phyloP scores from a whole-genome alignment of 2,797 vertebrate species.

The Scleropages formosus region DNA sequence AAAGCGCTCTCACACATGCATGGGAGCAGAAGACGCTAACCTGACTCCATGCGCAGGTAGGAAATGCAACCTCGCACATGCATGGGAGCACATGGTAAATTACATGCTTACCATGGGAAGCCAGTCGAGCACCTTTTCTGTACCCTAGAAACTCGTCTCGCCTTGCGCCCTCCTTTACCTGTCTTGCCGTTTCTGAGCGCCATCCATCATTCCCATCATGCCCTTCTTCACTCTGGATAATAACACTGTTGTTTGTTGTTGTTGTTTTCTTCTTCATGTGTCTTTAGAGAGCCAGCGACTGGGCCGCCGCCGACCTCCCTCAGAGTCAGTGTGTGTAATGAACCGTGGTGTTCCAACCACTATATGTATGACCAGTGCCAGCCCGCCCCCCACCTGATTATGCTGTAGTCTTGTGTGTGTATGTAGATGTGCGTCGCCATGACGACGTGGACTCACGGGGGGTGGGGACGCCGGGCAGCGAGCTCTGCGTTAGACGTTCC shows the following conservation, averaged over 20 bases:
- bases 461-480: conserved; percentile 63
- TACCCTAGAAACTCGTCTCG: conserved; percentile 53
- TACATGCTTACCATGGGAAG: conserved; percentile 65
- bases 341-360: conserved; percentile 83
- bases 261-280: conserved; percentile 75
- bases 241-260: conserved; percentile 81
- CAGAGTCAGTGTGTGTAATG: conserved; percentile 83
- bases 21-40: conserved; percentile 11
- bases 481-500: conserved; percentile 77
- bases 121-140: conserved; percentile 63
- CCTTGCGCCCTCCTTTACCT: conserved; percentile 17
- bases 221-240: conserved; percentile 70
- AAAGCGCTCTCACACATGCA: conserved; percentile 24
- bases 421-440: conserved; percentile 61
- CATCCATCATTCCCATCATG: conserved; percentile 46
- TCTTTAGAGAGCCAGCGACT: conserved; percentile 77
- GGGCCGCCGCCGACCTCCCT: conserved; percentile 76
- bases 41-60: conserved; percentile 16
- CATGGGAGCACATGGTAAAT: conserved; percentile 74
- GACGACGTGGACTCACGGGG: conserved; percentile 62
- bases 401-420: conserved; percentile 65
- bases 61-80: conserved; percentile 57
- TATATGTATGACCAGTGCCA: conserved; percentile 80
- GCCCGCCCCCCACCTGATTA: conserved; percentile 75
- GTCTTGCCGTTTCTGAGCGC: conserved; percentile 18